Evolutionary conservation across 2,888 invertebrate species (phyloP).

Genomic region (Pachycephus smyrnensis): DNA sequence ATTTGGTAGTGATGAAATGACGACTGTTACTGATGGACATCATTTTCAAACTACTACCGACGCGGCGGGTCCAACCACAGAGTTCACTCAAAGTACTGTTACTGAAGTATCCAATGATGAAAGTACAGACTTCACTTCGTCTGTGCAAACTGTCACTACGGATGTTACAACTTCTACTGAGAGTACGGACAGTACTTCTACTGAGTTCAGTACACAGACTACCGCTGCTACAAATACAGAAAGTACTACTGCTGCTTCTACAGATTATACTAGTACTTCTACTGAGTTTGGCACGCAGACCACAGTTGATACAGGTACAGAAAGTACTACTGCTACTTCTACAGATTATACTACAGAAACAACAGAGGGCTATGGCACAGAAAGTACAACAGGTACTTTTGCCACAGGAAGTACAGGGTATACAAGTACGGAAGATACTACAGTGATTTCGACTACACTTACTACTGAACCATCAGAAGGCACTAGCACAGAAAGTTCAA

Average conservation of each 20-base stretch:
- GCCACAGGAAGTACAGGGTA: slow-evolving; percentile 14
- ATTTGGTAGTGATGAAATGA: neutral
- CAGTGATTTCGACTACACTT: slow-evolving; percentile 2
- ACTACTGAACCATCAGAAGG: slow-evolving; percentile 13
- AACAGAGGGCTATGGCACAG: slow-evolving; percentile 6
- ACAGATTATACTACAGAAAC: slow-evolving; percentile 12
- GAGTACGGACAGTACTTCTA: slow-evolving; percentile 1
- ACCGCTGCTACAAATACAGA: neutral
- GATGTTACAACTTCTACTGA: neutral
- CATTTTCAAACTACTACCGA: neutral
- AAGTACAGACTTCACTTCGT: neutral
- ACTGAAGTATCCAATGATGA: neutral
- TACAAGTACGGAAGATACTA: slow-evolving; percentile 17
- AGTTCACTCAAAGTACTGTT: neutral
- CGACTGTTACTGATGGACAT: neutral
- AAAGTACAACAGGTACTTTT: slow-evolving; percentile 21
- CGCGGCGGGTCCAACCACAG: neutral
- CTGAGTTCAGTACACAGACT: slow-evolving; percentile 5
- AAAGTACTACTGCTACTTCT: slow-evolving; percentile 20
- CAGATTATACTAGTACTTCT: neutral
- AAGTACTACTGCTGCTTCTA: neutral
- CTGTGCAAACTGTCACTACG: neutral
- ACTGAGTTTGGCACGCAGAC: slow-evolving; percentile 11
- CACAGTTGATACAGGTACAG: slow-evolving; percentile 1
- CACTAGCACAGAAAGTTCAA: slow-evolving; percentile 9